These are phyloP conservation scores for Gobius niger DNA, from an alignment of 2,113 vertebrate species.

Conservation along the genomic window DNA sequence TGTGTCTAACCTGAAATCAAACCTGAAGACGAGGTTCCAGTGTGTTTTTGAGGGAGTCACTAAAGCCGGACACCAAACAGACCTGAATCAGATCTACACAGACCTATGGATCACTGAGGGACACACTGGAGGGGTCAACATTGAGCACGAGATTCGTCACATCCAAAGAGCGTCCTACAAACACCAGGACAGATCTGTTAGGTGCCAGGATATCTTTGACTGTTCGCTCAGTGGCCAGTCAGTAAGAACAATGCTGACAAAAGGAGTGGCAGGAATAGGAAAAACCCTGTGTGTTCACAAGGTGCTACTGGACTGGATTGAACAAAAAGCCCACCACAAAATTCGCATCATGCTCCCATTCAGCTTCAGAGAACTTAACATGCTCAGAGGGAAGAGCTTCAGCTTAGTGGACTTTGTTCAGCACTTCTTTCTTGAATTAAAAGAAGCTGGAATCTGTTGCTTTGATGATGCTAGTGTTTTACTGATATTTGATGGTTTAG, in stretches of 20 bases:
- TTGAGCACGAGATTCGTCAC: not conserved
- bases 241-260: not conserved
- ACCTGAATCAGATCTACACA: constrained; percentile 16
- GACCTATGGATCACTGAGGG: constrained; percentile 36
- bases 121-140: not conserved
- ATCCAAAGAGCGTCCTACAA: constrained; percentile 29
- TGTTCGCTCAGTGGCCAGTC: not conserved
- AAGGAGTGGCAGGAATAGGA: constrained; percentile 16
- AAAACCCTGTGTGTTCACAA: constrained; percentile 21
- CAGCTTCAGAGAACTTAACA: constrained; percentile 33
- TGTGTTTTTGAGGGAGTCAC: not conserved
- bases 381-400: constrained; percentile 14
- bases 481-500: constrained; percentile 19
- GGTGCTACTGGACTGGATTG: constrained; percentile 21
- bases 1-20: not conserved
- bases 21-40: not conserved
- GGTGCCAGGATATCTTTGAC: constrained; percentile 4
- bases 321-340: constrained; percentile 19
- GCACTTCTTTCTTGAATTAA: constrained; percentile 20
- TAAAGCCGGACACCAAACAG: not conserved
- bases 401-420: constrained; percentile 29
- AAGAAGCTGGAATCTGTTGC: constrained; percentile 12
- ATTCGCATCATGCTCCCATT: constrained; percentile 23
- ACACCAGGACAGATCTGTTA: constrained; percentile 15
- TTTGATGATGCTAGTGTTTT: constrained; percentile 11